phyloP scores from a whole-genome alignment of 2,797 vertebrate genomes.

The Delichon dasypus region DNA sequence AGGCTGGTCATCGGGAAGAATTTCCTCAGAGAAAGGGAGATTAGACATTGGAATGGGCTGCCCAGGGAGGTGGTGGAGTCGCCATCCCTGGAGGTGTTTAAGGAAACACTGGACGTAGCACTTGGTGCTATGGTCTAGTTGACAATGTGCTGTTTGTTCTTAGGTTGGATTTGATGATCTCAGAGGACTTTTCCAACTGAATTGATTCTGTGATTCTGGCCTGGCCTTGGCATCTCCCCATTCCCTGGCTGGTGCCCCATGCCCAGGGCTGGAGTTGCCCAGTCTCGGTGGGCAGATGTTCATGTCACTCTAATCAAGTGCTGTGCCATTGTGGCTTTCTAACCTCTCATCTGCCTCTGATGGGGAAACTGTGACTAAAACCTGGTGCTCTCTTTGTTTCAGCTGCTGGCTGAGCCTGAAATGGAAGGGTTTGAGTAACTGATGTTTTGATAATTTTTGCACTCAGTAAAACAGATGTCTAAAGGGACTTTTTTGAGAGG shows the following conservation, averaged over 20 bases:
- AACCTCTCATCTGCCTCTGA: rapidly evolving
- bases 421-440: not conserved
- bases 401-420: not conserved
- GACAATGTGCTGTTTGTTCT: too few relatives aligned
- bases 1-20: not conserved
- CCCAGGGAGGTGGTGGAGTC: not conserved
- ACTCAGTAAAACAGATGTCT: not conserved
- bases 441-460: not conserved
- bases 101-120: too few relatives aligned
- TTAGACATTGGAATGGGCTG: not conserved
- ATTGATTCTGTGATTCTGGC: not conserved
- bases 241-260: not conserved
- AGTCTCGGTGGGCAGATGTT: not conserved
- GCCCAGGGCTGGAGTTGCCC: not conserved
- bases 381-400: not conserved
- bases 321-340: rapidly evolving
- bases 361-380: not conserved
- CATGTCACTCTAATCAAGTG: not conserved
- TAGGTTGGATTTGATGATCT: not conserved
- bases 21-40: not conserved
- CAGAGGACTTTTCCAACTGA: rapidly evolving
- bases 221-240: not conserved
- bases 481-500: not conserved
- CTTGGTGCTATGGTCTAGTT: too few relatives aligned
- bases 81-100: not conserved